A percentile compares a stretch with the other conserved stretches of the same genome.
Evolutionary conservation across 2,888 invertebrate species (phyloP).

Genomic region (Hololepta plana): DNA sequence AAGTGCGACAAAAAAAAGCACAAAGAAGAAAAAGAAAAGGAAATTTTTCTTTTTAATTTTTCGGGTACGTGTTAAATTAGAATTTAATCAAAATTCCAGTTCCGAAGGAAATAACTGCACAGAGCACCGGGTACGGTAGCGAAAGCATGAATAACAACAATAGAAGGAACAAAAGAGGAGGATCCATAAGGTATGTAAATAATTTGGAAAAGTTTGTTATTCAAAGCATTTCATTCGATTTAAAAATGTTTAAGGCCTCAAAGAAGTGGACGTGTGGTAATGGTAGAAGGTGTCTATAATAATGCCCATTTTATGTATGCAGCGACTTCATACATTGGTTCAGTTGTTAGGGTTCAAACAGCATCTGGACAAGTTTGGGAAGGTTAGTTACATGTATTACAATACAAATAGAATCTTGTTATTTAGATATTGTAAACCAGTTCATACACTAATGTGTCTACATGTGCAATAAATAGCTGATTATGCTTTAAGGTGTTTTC

Average conservation of each 20-base stretch:
- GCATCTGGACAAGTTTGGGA: conserved; percentile 74
- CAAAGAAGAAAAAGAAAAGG: no score
- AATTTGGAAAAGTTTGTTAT: conserved; percentile 6
- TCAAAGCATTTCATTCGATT: no score
- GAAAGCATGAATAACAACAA: conserved; percentile 52
- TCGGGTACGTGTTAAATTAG: no score
- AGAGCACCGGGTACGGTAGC: conserved; percentile 63
- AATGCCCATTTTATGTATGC: conserved; percentile 85
- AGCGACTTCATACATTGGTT: conserved; percentile 69
- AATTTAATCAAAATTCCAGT: conserved; percentile 60
- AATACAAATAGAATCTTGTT: neutral
- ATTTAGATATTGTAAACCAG: neutral
- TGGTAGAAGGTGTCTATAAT: conserved; percentile 74
- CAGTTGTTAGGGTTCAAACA: conserved; percentile 62
- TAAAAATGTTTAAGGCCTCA: no score
- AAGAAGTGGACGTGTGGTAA: conserved; percentile 46
- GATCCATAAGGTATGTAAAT: conserved; percentile 23
- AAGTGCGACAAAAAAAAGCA: no score
- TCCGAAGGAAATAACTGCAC: conserved; percentile 65
- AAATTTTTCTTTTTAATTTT: no score
- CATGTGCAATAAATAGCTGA: neutral
- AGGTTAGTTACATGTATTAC: conserved; percentile 29
- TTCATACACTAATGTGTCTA: neutral
- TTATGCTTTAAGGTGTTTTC: conserved; percentile 38
- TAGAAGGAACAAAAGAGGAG: conserved; percentile 71